Base-by-base conservation (phyloP, 53 echinoderm and acorn worm species). In the Antedon mediterranea region DNA sequence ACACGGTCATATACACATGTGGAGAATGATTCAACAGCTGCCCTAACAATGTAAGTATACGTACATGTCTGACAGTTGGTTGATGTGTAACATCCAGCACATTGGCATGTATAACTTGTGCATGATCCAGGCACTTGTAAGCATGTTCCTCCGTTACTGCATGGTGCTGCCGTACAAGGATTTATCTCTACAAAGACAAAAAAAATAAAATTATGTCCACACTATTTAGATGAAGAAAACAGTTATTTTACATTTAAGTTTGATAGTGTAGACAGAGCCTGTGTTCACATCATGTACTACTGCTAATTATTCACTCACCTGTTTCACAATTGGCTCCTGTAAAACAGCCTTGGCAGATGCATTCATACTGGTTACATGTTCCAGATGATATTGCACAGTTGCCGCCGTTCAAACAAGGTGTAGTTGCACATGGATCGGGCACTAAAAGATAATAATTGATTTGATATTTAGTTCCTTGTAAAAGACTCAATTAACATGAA, bases 351-450 rank as follows among this genome's bases (percentile, higher is more conserved):
- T 33, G 42, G 74, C 90, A 90, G 34, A 78, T 72, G 28, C 90
- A 90, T 3, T 33, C 23, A 32, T 87, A 90, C 26, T 79, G 81
- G 15, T 88, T 80, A 43, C 93, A 93, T 31, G 90, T 85, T 30
- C 34, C 79, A 72, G 73, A 79, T 9, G 80, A 41, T 30, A 80
- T 80, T 0, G 83, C 79, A 73, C 93, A 93, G 30, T 71, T 77
- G 0, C 83, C 93, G 32, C 86, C 89, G 79, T 93, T 93, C 34
- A 31, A 33, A 85, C 93, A 93, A 9, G 93, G 93, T 13, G 74
- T 83, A 0, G 75, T 77, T 26, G 28, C 14, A 11, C 88, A 88
- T 0, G 80, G 80, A 34, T 88, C 78, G 20, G 81, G 30, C 34
- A 72, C 88, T 88, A 80, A 31, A 79, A 78, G 18, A 0, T 29